phyloP scores from a whole-genome alignment of 2,888 invertebrate genomes.

The Lithodes maja region DNA sequence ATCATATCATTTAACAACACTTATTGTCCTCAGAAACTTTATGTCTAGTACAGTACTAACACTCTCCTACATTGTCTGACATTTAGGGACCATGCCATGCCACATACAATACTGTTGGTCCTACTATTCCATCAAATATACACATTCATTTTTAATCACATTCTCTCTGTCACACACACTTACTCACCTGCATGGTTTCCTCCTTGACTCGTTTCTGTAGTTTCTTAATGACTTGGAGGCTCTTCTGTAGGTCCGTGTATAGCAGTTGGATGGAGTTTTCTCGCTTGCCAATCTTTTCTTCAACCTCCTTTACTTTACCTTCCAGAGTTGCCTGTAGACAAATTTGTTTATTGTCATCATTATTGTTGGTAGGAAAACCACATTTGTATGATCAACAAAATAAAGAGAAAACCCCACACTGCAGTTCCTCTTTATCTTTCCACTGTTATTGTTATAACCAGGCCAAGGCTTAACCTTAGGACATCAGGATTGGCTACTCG shows the following conservation, averaged over 20 bases:
- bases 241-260: slow-evolving; percentile 54
- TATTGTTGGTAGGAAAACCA: too few species aligned
- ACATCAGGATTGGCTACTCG: too few species aligned
- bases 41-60: not conserved
- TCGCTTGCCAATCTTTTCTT: slow-evolving; percentile 43
- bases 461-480: too few species aligned
- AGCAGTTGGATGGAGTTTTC: slow-evolving; percentile 57
- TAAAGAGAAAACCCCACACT: too few species aligned
- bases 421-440: too few species aligned
- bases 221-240: slow-evolving; percentile 56
- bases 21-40: too few species aligned
- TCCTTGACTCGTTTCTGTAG: slow-evolving; percentile 58
- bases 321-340: slow-evolving; percentile 13
- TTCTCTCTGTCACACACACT: not conserved
- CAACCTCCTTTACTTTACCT: slow-evolving; percentile 36
- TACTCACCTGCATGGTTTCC: slow-evolving; percentile 53
- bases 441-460: too few species aligned
- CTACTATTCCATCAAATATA: not conserved
- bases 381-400: too few species aligned
- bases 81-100: not conserved
- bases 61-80: not conserved
- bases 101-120: not conserved
- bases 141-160: not conserved
- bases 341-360: too few species aligned
- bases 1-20: too few species aligned